Base-by-base conservation (phyloP, 2,888 invertebrate species). In the Spodoptera littoralis region DNA sequence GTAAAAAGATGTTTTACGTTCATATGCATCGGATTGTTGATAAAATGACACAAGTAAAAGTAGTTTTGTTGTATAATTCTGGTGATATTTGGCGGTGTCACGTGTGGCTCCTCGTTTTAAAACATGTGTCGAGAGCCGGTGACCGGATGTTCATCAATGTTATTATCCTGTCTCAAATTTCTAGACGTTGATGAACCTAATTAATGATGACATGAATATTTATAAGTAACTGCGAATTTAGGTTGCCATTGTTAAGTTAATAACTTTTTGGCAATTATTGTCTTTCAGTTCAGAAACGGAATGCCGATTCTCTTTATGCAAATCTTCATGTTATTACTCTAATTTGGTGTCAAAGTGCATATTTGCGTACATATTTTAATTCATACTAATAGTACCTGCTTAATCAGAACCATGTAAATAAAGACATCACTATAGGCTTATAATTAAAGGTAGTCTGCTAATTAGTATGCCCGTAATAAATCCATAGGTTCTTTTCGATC, bases 121-220 rank as follows among this genome's bases (percentile, higher is more conserved):
- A 59, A 65, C 66, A 66, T 73, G 60, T 69, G 69, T 59, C 50
- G 11, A 51, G 50, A 47, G 27, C 42, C 48, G 69, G 30, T 58
- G 62, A 68, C 69, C 75, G 77, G 70, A 77, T 75, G 60, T 59
- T 69, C 67, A 61, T 75, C 64, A 73, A 62, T 65, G 53, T 65
- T 70, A 64, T 64, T 69, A 49, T 47, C 46, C 24, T 54, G 63
- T 60, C 64, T 66, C 60, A 72, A 70, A 64, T 67, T 44, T 43
- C 42, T 59, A 55, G 45, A 57, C 49, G 51, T 42, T 30, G 49
- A 57, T 60, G 70, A 44, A 30, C 47, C 36, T 41, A 61, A 55
- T 55, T 55, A 51, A 45, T 61, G 41, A 47, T 54, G 46, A 66
- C 24, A 46, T 46, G 12, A 57, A 49, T 53, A 53, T 47, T 56